Percentiles rank a stretch among this genome's conserved stretches.
phyloP scores from a whole-genome alignment of 2,113 vertebrate genomes.

The Pollimyrus isidori region DNA sequence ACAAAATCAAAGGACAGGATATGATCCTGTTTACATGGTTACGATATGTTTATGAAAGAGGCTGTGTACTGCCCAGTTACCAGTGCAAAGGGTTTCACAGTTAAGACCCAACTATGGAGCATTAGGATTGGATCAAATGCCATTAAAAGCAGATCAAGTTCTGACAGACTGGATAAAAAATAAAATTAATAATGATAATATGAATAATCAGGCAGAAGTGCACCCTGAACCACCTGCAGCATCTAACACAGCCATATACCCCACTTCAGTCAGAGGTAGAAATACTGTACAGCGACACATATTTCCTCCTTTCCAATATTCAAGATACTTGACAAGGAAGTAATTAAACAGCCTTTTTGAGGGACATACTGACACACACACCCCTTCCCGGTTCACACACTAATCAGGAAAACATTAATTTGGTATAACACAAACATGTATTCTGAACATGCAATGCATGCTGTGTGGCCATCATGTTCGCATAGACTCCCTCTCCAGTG shows the following conservation, averaged over 20 bases:
- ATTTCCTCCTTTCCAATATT: not conserved
- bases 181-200: not conserved
- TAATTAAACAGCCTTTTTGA: constrained; percentile 11
- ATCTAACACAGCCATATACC: not conserved
- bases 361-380: not conserved
- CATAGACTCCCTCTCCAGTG: not conserved
- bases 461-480: not conserved
- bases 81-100: not conserved
- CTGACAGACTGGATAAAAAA: not conserved
- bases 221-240: not conserved
- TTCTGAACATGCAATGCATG: constrained; percentile 12
- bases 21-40: not conserved
- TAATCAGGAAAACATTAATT: not conserved
- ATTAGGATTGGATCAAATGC: not conserved
- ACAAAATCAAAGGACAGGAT: not conserved
- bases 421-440: not conserved
- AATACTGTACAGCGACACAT: not conserved
- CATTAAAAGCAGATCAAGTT: not conserved
- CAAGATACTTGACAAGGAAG: not conserved
- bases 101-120: not conserved
- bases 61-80: not conserved
- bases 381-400: not conserved
- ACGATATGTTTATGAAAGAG: not conserved
- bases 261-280: not conserved
- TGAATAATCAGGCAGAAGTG: not conserved